These are phyloP conservation scores for Pediacus dermestoides DNA, from an alignment of 2,888 invertebrate species.

Conservation along the genomic window DNA sequence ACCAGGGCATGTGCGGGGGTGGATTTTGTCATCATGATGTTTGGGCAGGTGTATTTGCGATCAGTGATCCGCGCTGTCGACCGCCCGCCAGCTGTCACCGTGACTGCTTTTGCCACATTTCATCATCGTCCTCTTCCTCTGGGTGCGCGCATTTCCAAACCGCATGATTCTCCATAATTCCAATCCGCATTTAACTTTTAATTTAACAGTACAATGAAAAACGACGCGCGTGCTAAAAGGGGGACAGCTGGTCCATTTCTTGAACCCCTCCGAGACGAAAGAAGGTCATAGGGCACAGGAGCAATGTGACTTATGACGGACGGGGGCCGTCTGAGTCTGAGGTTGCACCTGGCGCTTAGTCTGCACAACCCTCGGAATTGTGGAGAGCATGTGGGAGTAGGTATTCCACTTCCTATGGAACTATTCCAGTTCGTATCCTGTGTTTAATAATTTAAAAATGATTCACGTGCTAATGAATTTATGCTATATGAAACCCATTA, in stretches of 20 bases:
- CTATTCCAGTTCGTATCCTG: too few species aligned
- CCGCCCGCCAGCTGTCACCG: slow-evolving; percentile 46
- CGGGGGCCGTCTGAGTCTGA: slow-evolving; percentile 36
- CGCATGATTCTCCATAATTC: too few species aligned
- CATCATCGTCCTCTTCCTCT: too few species aligned
- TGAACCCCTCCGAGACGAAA: slow-evolving; percentile 12
- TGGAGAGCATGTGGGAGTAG: too few species aligned
- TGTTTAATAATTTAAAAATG: too few species aligned
- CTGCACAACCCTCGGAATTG: too few species aligned
- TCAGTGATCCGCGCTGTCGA: slow-evolving; percentile 44
- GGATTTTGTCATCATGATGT: slow-evolving; percentile 32
- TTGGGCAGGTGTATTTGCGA: slow-evolving; percentile 49
- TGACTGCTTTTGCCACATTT: slow-evolving; percentile 25
- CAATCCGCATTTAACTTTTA: too few species aligned
- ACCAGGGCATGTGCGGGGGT: slow-evolving; percentile 24
- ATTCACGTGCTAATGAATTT: too few species aligned
- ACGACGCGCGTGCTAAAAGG: slow-evolving; percentile 9
- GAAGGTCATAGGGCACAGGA: slow-evolving; percentile 33
- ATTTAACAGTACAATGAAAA: neutral
- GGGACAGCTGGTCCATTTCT: slow-evolving; percentile 35
- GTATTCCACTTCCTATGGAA: too few species aligned
- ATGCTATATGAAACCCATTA: too few species aligned
- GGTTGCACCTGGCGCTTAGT: slow-evolving; percentile 40
- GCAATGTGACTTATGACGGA: slow-evolving; percentile 39
- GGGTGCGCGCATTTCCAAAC: neutral